Evolutionary conservation across 2,113 vertebrate genomes (phyloP).

Genomic region (Pseudonaja textilis): DNA sequence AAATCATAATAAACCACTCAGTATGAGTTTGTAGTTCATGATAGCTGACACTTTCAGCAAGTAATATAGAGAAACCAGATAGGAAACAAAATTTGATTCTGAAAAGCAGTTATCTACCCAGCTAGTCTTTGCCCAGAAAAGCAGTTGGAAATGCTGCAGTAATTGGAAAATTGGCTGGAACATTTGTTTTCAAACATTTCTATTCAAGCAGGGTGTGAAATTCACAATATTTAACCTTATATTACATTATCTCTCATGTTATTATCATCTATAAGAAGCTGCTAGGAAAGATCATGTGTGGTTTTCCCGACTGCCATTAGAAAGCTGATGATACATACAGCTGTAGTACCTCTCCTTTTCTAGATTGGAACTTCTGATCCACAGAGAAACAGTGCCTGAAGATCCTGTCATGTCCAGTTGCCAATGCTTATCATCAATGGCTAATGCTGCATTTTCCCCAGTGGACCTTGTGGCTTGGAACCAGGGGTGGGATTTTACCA

Average conservation of each 20-base stretch:
- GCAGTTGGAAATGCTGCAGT: not conserved
- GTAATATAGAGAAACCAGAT: not conserved
- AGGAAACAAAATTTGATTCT: not conserved
- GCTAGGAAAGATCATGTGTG: not conserved
- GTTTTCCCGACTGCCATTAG: not conserved
- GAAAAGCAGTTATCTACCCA: not conserved
- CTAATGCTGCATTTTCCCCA: not conserved
- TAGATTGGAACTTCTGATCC: not conserved
- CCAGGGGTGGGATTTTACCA: no score
- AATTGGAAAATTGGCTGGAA: not conserved
- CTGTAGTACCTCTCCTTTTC: not conserved
- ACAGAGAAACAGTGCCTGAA: not conserved
- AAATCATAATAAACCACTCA: not conserved
- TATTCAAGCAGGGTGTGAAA: not conserved
- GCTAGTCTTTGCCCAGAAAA: not conserved
- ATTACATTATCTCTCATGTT: not conserved
- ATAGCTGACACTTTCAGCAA: not conserved
- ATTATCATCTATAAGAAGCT: not conserved
- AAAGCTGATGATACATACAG: not conserved
- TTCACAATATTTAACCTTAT: not conserved
- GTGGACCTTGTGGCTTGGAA: not conserved
- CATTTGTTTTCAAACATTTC: not conserved
- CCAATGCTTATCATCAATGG: not conserved
- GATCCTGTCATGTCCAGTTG: not conserved
- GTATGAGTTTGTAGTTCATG: not conserved